Base-by-base conservation (phyloP, 2,888 invertebrate species). In the Oscheius sp. region DNA sequence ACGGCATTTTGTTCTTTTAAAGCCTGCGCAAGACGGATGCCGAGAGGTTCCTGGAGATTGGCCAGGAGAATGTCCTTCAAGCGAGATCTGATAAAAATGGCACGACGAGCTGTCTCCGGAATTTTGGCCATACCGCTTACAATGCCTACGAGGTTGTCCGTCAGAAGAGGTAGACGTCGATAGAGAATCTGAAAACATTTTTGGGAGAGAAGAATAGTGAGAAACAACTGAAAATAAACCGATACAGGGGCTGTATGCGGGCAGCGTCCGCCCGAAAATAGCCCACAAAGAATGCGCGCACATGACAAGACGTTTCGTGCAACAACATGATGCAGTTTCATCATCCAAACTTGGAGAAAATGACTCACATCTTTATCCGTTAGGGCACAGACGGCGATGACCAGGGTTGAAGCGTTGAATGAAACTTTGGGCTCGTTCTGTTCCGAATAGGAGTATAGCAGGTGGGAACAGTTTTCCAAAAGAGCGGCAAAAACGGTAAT, bases 311-410 rank as follows among this genome's bases (percentile, higher is more conserved):
- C 42, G 7, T 3, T 42, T 42, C 7, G 4, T 42, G 42, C 42
- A 42, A 42, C 42, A 42, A 42, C 42, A 42, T 5, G 42, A 3
- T 7, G 42, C 42, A 32, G 21, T 21, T 9, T 55, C 1, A 55
- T 13, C 7, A 21, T 55, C 1, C 55, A 21, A 13, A 2, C 29
- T 9, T 21, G 32, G 21, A 9, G 55, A 2, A 55, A 55, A 55
- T 21, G 5, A 33, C 59, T 32, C 35, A 68, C 68, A 9, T 68
- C 55, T 55, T n/a, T 68, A 35, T 68, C 68, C 35, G 68, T 68
- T 5, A 68, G 33, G 9, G 68, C 35, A 42, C 53, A 55, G 7
- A 53, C 7, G 4, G 68, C 42, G n/a, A 53, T 35, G 7, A 68
- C 68, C 11, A 68, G 35, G 13, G 55, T 68, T 35, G 68, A 68